Percentiles rank a stretch among this genome's conserved stretches.
These are phyloP conservation scores for Invenusta paracnida DNA, from an alignment of 2,888 invertebrate species.

Conservation along the genomic window DNA sequence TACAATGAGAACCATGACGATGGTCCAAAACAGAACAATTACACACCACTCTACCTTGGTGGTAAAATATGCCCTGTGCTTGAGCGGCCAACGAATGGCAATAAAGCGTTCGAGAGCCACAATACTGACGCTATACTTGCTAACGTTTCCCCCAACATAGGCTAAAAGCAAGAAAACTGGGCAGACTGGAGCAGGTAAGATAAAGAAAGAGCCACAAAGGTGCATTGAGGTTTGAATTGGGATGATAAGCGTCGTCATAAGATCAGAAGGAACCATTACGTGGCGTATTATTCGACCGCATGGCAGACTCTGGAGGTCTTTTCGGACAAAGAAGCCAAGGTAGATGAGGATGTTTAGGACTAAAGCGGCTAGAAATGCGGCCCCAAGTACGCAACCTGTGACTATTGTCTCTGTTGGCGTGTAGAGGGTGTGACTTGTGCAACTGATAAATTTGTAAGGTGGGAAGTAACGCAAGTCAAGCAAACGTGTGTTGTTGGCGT, in stretches of 20 bases:
- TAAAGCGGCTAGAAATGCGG: background rate
- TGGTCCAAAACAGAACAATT: background rate
- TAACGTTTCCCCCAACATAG: background rate
- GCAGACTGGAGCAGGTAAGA: background rate
- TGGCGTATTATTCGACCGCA: background rate
- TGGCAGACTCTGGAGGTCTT: background rate
- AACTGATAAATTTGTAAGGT: background rate
- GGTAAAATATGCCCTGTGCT: background rate
- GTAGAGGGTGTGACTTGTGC: background rate
- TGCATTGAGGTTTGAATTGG: background rate
- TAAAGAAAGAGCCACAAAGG: background rate
- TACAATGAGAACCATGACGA: background rate
- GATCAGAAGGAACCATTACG: background rate
- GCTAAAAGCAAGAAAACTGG: background rate
- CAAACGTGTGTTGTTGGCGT: too few relatives aligned
- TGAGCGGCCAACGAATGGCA: background rate
- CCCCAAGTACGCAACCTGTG: background rate
- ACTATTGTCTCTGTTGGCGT: background rate
- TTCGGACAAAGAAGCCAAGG: background rate
- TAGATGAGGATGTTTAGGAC: background rate
- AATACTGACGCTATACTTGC: background rate
- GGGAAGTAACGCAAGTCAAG: too few relatives aligned
- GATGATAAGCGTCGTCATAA: background rate
- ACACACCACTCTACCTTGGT: background rate
- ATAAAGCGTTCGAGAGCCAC: background rate